Evolutionary conservation across 2,888 invertebrate species (phyloP).

Genomic region (Norana najaformis): DNA sequence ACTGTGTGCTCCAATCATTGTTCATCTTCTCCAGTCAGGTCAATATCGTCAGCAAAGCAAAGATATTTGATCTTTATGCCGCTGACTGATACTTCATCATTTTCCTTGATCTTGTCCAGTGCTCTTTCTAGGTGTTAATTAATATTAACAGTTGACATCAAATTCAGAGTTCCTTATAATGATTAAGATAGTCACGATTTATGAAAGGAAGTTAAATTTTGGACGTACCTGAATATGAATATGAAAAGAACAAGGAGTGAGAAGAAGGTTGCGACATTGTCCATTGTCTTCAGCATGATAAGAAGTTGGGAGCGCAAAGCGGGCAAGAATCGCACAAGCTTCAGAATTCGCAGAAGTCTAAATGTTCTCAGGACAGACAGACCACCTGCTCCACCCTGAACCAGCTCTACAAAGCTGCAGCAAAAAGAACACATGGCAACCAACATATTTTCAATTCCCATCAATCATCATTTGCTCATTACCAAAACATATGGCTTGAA

Average conservation of each 20-base stretch:
- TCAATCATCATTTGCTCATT: background rate
- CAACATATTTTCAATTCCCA: background rate
- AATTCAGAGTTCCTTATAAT: background rate
- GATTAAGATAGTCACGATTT: background rate
- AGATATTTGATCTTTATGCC: too few relatives aligned
- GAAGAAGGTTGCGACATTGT: constrained; percentile 99
- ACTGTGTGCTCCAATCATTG: too few relatives aligned
- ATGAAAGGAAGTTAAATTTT: background rate
- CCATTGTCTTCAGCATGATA: constrained; percentile 99
- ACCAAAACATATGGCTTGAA: background rate
- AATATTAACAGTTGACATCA: background rate
- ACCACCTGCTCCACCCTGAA: constrained; percentile 79
- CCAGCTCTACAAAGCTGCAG: constrained; percentile 66
- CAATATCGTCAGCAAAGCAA: too few relatives aligned
- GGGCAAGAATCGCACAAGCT: constrained; percentile 94
- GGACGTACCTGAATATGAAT: constrained; percentile 93
- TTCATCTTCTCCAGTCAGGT: too few relatives aligned
- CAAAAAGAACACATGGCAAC: constrained; percentile 22
- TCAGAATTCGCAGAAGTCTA: constrained; percentile 91
- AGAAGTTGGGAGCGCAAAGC: constrained; percentile 93
- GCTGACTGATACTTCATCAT: too few relatives aligned
- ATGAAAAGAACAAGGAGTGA: constrained; percentile 97
- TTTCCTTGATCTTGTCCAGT: too few relatives aligned
- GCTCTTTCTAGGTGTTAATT: too few relatives aligned
- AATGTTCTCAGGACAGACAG: constrained; percentile 95